Base-by-base conservation (phyloP, 92 coral and sea anemone species). In the Palythoa heliodiscus region DNA sequence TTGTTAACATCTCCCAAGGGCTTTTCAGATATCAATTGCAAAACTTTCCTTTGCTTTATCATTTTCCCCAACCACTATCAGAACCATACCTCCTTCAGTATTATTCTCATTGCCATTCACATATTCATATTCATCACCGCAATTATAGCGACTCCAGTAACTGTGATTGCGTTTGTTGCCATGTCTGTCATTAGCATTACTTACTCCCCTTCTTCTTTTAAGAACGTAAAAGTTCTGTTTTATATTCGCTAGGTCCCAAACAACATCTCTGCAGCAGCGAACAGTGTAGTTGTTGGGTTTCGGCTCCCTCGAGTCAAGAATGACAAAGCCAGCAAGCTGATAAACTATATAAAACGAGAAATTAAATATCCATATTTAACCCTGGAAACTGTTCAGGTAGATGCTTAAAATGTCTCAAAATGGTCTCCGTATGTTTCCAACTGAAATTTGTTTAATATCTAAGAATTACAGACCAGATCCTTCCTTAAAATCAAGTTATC, bases 211-310 rank as follows among this genome's bases (percentile, higher is more conserved):
- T 69, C 37, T 29, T 69, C 14, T 3, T 68, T 7, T 12, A 1
- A 29, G 35, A 29, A 29, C 22, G 0, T 14, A 10, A 23, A 7
- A 37, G 14, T 47, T 22, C n/a, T 6, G 12, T n/a, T 38, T 47
- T 57, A 14, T 20, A 29, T 53, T 79, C 15, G 5, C 19, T 79
- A 89, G 92, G 76, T 89, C 16, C 82, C 89, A 4, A 20, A 25
- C 76, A 35, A 64, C 71, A 64, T 86, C 29, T 35, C 73, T 2
- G 81, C 87, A 9, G 73, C 87, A 5, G 57, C 82, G 5, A 13
- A 37, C 53, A 74, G 82, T 66, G 87, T 86, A 83, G 66, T 86
- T 7, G 54, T 86, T 74, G 87, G 92, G n/a, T 89, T 89, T 82
- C 89, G 79, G 11, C 87, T 89, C 2, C 89, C 92, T 14, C 70